A percentile compares a stretch with the other conserved stretches of the same genome.
Conservation (phyloP, 2,113 vertebrate genomes). For the Tragelaphus buxtoni region DNA sequence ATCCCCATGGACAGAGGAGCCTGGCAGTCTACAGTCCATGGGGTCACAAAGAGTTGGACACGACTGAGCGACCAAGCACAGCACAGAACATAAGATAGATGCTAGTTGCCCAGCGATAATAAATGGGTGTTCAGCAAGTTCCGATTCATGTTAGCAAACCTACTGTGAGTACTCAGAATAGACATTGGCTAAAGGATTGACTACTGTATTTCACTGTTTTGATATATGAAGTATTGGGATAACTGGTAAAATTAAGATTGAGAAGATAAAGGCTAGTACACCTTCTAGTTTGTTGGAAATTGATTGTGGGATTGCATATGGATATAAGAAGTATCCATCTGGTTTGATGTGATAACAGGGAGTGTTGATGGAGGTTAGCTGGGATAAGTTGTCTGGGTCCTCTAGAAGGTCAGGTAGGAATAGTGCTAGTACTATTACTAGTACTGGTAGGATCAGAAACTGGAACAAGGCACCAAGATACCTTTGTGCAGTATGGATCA, state of each 20-base stretch:
- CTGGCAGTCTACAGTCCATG: not conserved
- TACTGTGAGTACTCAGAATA: not conserved
- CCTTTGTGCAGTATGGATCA: not conserved
- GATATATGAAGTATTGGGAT: not conserved
- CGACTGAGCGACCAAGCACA: rapidly evolving
- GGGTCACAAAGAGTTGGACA: not conserved
- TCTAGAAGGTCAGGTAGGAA: not conserved
- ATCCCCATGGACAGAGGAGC: not conserved
- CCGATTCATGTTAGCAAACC: not conserved
- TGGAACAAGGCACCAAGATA: not conserved
- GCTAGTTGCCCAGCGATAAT: not conserved
- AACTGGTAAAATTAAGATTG: not conserved
- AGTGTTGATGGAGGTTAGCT: not conserved
- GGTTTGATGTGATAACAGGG: not conserved
- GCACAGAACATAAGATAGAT: not conserved
- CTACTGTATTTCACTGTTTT: constrained; percentile 34
- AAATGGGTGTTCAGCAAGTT: not conserved
- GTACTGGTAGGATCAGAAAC: not conserved
- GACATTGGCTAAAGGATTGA: not conserved
- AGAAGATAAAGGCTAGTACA: not conserved
- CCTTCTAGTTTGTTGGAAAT: not conserved
- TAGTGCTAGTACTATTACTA: not conserved
- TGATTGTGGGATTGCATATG: constrained; percentile 3
- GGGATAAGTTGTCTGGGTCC: constrained; percentile 1
- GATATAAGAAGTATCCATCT: constrained; percentile 37